phyloP scores from a whole-genome alignment of 37 sponge, comb jelly and placozoan species.

The Spongia lamella region DNA sequence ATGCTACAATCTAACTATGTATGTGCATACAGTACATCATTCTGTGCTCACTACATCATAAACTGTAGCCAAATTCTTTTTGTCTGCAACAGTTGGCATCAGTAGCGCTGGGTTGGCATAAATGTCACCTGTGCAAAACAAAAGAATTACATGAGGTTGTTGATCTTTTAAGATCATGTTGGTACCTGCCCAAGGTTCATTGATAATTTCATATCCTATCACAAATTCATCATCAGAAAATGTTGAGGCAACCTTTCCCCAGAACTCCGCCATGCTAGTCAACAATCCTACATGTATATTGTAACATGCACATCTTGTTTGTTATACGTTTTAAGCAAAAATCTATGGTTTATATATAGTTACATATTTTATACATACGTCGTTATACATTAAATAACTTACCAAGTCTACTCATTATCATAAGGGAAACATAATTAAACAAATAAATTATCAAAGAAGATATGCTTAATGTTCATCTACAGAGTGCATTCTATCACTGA shows the following conservation, averaged over 20 bases:
- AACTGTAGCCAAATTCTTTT: slow-evolving; percentile 59
- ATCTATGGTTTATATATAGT: too few relatives aligned
- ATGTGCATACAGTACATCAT: too few relatives aligned
- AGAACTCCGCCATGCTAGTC: slow-evolving; percentile 70
- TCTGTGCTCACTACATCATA: slow-evolving; percentile 69
- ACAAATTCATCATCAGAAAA: slow-evolving; percentile 65
- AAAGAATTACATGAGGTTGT: background rate
- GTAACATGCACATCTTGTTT: too few relatives aligned
- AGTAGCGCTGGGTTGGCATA: slow-evolving; percentile 55
- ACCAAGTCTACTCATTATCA: too few relatives aligned
- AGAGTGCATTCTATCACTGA: too few relatives aligned
- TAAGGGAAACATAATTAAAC: too few relatives aligned
- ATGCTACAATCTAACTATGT: too few relatives aligned
- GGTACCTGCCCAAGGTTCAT: slow-evolving; percentile 89
- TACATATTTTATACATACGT: too few relatives aligned
- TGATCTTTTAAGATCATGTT: background rate
- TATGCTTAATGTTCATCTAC: slow-evolving; percentile 7
- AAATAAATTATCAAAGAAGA: too few relatives aligned
- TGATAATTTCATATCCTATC: slow-evolving; percentile 91
- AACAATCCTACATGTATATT: slow-evolving; percentile 33
- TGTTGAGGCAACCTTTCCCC: slow-evolving; percentile 72
- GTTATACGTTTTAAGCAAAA: too few relatives aligned
- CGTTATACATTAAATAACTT: too few relatives aligned
- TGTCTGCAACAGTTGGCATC: slow-evolving; percentile 69
- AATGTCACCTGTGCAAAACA: slow-evolving; percentile 51